These are phyloP conservation scores for Thripadectes ignobilis DNA, from an alignment of 2,797 vertebrate genomes.

Conservation along the genomic window DNA sequence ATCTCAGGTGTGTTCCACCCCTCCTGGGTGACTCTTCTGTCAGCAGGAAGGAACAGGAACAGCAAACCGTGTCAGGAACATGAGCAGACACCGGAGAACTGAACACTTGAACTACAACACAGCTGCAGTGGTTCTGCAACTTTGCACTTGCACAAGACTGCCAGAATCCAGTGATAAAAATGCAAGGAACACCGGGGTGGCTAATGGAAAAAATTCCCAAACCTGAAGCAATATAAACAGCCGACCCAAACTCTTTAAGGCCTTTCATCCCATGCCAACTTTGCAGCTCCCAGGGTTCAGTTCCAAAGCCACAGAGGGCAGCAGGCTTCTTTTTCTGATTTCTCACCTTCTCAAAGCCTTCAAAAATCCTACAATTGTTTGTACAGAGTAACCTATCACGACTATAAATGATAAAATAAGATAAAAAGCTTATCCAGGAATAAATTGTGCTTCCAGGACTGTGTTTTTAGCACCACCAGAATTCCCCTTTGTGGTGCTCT, in stretches of 20 bases:
- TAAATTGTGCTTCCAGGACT: accelerated
- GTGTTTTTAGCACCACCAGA: background rate
- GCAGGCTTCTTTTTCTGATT: background rate
- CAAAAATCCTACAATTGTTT: background rate
- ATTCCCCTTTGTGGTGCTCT: background rate
- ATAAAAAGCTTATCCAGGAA: background rate
- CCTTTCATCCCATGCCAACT: background rate
- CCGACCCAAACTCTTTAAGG: background rate
- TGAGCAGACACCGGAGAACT: background rate
- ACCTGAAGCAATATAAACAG: background rate
- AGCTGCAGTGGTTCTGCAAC: background rate
- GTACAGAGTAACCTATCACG: background rate
- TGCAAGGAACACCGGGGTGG: background rate
- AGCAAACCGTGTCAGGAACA: background rate
- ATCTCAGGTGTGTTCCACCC: background rate
- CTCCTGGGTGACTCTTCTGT: background rate
- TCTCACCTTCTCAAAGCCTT: background rate
- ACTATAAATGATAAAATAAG: background rate
- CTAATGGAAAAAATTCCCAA: background rate
- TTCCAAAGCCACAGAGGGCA: background rate
- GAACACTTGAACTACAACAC: background rate
- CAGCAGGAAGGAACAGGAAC: background rate
- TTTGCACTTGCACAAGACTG: background rate
- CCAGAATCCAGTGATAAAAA: background rate
- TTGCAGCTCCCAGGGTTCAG: background rate